Percentiles rank a stretch among this genome's conserved stretches.
Evolutionary conservation across 1,140 invertebrate species (phyloP).

Genomic region (Lepidostoma basale): DNA sequence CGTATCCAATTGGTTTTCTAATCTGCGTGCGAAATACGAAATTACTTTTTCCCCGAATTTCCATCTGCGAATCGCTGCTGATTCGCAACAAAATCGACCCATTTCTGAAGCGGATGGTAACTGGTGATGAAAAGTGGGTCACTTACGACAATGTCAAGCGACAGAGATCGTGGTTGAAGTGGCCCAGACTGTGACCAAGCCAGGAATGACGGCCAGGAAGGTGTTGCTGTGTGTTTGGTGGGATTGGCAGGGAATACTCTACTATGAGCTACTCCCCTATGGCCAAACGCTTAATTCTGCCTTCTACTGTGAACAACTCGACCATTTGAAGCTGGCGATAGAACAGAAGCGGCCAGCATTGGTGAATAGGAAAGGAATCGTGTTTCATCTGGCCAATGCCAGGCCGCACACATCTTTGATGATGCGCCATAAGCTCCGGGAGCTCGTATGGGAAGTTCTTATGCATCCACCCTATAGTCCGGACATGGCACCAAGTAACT

Average conservation of each 20-base stretch:
- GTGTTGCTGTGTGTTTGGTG: conserved; percentile 6
- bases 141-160: conserved; percentile 1
- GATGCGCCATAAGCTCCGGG: conserved; percentile 1
- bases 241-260: conserved; percentile 10
- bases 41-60: too few relatives aligned
- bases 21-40: too few relatives aligned
- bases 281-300: background rate
- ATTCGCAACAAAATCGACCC: background rate
- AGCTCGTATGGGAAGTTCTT: conserved; percentile 1
- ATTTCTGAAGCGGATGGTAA: background rate
- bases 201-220: conserved; percentile 9
- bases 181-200: too few relatives aligned
- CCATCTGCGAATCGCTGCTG: conserved; percentile 3
- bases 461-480: conserved; percentile 4
- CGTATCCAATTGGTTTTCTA: too few relatives aligned
- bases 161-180: conserved; percentile 3
- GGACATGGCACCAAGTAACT: background rate
- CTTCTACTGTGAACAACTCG: background rate
- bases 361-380: too few relatives aligned
- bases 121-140: background rate
- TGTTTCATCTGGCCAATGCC: too few relatives aligned
- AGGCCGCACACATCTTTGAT: conserved; percentile 10
- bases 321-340: background rate
- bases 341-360: background rate
- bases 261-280: conserved; percentile 6